Base-by-base conservation (phyloP, 2,797 vertebrate species). In the Huso huso region DNA sequence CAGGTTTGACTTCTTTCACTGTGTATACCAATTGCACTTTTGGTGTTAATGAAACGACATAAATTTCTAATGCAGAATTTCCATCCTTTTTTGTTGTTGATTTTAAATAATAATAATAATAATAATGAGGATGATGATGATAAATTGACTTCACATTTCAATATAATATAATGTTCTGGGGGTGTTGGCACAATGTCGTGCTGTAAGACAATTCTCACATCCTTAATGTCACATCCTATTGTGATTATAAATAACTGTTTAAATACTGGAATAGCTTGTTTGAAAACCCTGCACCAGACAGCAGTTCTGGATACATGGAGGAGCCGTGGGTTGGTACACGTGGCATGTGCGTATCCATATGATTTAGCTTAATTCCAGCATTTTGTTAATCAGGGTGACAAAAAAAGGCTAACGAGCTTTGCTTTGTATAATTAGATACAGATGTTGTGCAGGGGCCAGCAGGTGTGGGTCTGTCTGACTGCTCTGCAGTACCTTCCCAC, bases 401-500 rank as follows among this genome's bases (percentile, higher is more conserved):
- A 37, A 37, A 37, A 37, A 37, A 23, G 3, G 23, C 23, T 37
- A 37, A 37, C 23, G 2, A 37, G 23, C 23, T 37, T 37, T 37
- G 23, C 23, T 37, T 37, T 37, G 23, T 4, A 37, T 37, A 37
- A 37, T 37, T 51, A 13, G 23, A 12, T 23, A 50, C 49, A 7
- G 48, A 61, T 48, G 23, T 50, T 61, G 50, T 48, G 49, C 13
- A 7, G 13, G 62, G 66, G 49, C 49, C 66, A 67, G 37, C 59
- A 61, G 59, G 58, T 67, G 66, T 48, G 7, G 7, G 6, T 10
- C 8, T n/a, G 12, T 58, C 49, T 23, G 12, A 11, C 15, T 18
- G 10, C 37, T 48, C 11, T 11, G 10, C 8, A 9, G 9, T 37
- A 11, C 53, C 10, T n/a, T 49, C 7, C 15, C 49, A 7, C 57